Conservation (phyloP, 2,888 invertebrate species). For the Dolomedes plantarius region DNA sequence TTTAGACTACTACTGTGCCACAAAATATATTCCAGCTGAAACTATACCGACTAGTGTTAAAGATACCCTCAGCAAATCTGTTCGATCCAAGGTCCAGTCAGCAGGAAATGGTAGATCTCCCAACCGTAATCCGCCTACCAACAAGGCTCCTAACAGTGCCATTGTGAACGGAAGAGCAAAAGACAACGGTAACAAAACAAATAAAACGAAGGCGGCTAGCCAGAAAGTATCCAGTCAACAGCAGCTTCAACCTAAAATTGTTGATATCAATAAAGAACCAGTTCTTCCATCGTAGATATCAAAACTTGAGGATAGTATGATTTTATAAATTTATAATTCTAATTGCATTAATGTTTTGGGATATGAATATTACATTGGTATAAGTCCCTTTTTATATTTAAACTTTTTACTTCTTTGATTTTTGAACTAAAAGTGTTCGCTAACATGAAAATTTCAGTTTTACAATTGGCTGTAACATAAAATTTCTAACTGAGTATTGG, state of each 20-base stretch:
- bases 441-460: too few species aligned
- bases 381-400: too few species aligned
- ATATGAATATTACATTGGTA: too few species aligned
- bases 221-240: not conserved
- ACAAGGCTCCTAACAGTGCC: not conserved
- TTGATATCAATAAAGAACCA: not conserved
- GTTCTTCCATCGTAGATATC: not conserved
- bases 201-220: not conserved
- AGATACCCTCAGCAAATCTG: conserved; percentile 31
- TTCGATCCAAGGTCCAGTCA: not conserved
- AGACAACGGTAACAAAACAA: not conserved
- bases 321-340: too few species aligned
- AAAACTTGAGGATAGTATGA: too few species aligned
- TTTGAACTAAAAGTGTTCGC: too few species aligned
- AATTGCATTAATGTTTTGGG: too few species aligned
- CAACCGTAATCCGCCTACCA: not conserved
- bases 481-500: too few species aligned
- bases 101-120: not conserved
- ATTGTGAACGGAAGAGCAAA: not conserved
- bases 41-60: conserved; percentile 32
- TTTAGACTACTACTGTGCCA: conserved; percentile 87
- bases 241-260: not conserved
- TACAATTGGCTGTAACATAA: too few species aligned
- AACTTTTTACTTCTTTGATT: too few species aligned
- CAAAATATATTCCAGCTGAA: conserved; percentile 80